These are phyloP conservation scores for Zoanthus sansibaricus DNA, from an alignment of 92 coral and sea anemone species.

Conservation along the genomic window DNA sequence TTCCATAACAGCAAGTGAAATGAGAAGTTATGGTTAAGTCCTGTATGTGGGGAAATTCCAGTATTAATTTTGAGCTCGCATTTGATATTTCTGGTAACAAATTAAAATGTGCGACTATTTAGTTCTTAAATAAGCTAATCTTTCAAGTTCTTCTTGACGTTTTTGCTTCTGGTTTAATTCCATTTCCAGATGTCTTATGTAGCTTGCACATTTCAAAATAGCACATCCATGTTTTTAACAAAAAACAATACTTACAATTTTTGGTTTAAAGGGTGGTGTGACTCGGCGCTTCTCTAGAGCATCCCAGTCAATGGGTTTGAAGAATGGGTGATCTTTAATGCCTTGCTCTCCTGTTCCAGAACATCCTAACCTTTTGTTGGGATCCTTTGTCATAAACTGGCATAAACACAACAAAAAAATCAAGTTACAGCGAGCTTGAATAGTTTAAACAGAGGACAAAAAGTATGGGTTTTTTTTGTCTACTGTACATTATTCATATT, in stretches of 20 bases:
- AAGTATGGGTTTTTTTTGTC: too few species aligned
- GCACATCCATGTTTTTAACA: neutral
- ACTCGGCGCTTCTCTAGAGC: constrained; percentile 83
- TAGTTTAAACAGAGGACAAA: neutral
- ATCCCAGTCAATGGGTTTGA: constrained; percentile 86
- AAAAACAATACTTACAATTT: constrained; percentile 77
- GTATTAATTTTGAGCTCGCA: too few species aligned
- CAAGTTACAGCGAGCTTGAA: neutral
- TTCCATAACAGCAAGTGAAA: too few species aligned
- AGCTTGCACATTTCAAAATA: neutral
- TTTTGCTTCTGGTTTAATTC: too few species aligned
- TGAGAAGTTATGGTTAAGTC: too few species aligned
- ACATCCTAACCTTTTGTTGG: constrained; percentile 90
- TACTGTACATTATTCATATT: too few species aligned
- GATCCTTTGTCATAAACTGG: constrained; percentile 95
- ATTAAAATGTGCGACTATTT: too few species aligned
- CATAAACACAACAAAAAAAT: neutral
- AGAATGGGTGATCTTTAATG: constrained; percentile 94
- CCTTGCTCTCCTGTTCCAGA: constrained; percentile 83
- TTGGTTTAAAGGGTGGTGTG: constrained; percentile 92
- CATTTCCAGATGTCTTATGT: neutral
- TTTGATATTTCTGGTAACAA: too few species aligned
- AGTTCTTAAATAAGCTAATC: too few species aligned
- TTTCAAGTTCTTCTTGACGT: too few species aligned
- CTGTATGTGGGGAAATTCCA: too few species aligned